A percentile compares a stretch with the other conserved stretches of the same genome.
phyloP scores from a whole-genome alignment of 2,797 vertebrate genomes.

The Acanthornis magna region DNA sequence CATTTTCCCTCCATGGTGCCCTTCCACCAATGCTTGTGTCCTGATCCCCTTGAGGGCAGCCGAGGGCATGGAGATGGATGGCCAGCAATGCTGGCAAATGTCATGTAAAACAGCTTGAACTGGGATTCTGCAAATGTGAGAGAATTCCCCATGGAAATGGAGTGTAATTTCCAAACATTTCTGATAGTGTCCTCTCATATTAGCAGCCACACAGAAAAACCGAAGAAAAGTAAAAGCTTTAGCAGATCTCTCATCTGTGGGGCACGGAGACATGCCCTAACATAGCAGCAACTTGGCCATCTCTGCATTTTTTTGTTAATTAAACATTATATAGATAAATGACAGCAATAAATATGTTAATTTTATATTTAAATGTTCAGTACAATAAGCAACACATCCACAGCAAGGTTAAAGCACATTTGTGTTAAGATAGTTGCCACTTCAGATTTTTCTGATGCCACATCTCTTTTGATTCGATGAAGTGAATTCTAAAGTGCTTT shows the following conservation, averaged over 20 bases:
- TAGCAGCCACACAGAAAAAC: background rate
- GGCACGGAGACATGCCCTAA: background rate
- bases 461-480: background rate
- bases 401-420: background rate
- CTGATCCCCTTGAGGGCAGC: background rate
- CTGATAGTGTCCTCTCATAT: background rate
- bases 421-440: background rate
- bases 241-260: background rate
- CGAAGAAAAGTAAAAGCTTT: background rate
- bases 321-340: background rate
- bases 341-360: background rate
- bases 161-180: background rate
- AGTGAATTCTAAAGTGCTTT: conserved; percentile 10
- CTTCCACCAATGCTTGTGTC: background rate
- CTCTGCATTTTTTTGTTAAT: background rate
- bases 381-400: background rate
- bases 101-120: background rate
- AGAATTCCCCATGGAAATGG: background rate
- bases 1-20: background rate
- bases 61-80: background rate
- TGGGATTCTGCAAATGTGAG: background rate
- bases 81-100: background rate
- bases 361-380: background rate
- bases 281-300: background rate
- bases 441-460: background rate